A percentile compares a stretch with the other conserved stretches of the same genome.
phyloP scores from a whole-genome alignment of 1,140 invertebrate genomes.

The Eriosoma lanigerum region DNA sequence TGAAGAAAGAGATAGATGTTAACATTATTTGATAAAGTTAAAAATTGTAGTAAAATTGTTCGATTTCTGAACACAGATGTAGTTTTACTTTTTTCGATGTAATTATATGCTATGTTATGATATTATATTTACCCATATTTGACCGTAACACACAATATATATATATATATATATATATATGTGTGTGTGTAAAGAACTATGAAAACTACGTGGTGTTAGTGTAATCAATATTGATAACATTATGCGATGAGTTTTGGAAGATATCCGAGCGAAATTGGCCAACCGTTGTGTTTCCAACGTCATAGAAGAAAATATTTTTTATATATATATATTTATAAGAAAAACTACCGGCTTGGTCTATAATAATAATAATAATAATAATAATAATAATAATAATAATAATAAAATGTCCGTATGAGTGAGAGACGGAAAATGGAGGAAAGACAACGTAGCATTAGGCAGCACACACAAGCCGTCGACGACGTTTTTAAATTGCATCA shows the following conservation, averaged over 20 bases:
- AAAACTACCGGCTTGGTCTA: background rate
- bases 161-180: too few relatives aligned
- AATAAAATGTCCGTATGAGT: background rate
- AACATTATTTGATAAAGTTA: too few relatives aligned
- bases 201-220: constrained; percentile 14
- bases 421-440: background rate
- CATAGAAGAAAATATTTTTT: background rate
- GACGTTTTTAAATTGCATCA: constrained; percentile 41
- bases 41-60: too few relatives aligned
- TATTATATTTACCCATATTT: too few relatives aligned
- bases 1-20: too few relatives aligned
- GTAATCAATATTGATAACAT: constrained; percentile 50
- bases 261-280: constrained; percentile 31
- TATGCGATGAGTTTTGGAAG: constrained; percentile 25
- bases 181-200: too few relatives aligned
- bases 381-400: background rate
- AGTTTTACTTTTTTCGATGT: too few relatives aligned
- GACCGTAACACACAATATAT: too few relatives aligned
- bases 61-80: too few relatives aligned
- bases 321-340: background rate
- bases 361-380: too few relatives aligned
- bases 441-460: constrained; percentile 1
- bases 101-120: too few relatives aligned
- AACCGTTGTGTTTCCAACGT: constrained; percentile 7
- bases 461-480: background rate